Conservation (phyloP, 2,113 vertebrate species). For the Paraplagusia blochii region DNA sequence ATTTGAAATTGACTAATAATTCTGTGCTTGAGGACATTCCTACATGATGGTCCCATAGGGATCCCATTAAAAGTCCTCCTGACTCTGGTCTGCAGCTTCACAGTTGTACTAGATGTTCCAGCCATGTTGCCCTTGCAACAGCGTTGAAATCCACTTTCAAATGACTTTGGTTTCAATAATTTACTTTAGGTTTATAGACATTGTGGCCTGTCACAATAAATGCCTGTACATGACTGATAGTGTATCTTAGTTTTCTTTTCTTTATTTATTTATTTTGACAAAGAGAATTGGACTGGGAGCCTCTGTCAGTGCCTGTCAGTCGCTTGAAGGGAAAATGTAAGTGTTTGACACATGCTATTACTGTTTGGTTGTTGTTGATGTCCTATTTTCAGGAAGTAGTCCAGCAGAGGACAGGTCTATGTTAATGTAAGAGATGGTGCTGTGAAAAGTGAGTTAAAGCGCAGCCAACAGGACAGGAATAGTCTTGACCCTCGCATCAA, state of each 20-base stretch:
- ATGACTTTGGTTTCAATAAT: slow-evolving; percentile 63
- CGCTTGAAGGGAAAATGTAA: slow-evolving; percentile 44
- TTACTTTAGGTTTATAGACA: slow-evolving; percentile 35
- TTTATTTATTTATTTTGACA: slow-evolving; percentile 45
- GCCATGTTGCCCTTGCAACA: slow-evolving; percentile 36
- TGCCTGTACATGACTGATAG: slow-evolving; percentile 21
- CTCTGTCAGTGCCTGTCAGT: slow-evolving; percentile 63
- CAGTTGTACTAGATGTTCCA: slow-evolving; percentile 39
- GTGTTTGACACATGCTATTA: slow-evolving; percentile 64
- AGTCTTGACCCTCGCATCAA: slow-evolving; percentile 9
- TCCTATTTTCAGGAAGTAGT: slow-evolving; percentile 25
- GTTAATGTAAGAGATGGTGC: slow-evolving; percentile 9
- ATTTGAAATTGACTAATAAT: slow-evolving; percentile 71
- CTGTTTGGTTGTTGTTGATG: slow-evolving; percentile 26
- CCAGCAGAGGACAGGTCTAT: slow-evolving; percentile 8
- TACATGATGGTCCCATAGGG: slow-evolving; percentile 47
- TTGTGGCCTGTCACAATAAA: slow-evolving; percentile 26
- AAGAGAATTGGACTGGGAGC: slow-evolving; percentile 57
- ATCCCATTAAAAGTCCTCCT: slow-evolving; percentile 51
- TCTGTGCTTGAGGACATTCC: slow-evolving; percentile 67
- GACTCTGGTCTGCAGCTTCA: slow-evolving; percentile 50
- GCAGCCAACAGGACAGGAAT: slow-evolving; percentile 11
- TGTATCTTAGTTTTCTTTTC: slow-evolving; percentile 11
- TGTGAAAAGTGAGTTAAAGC: slow-evolving; percentile 19
- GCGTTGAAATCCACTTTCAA: slow-evolving; percentile 60